Conservation (phyloP, 2,113 vertebrate genomes). For the Pycnonotus jocosus region DNA sequence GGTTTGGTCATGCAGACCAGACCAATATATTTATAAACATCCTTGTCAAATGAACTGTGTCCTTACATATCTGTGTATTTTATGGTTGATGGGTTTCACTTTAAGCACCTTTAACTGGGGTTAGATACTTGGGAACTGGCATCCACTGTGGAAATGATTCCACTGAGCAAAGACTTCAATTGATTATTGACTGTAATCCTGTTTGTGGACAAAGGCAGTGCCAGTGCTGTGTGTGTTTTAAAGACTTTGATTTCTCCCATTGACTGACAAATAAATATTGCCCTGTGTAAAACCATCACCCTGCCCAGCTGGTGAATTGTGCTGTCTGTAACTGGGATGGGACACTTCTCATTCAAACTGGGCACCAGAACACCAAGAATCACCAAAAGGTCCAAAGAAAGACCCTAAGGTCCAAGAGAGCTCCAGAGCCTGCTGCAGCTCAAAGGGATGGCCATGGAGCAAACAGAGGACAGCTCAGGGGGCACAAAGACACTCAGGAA, state of each 20-base stretch:
- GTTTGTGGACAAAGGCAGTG: background rate
- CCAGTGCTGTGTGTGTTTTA: background rate
- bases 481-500: background rate
- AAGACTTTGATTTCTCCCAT: background rate
- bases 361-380: background rate
- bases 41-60: background rate
- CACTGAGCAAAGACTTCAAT: background rate
- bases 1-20: background rate
- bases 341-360: background rate
- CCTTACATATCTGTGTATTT: background rate
- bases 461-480: background rate
- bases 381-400: background rate
- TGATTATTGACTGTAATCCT: background rate
- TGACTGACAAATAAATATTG: slow-evolving; percentile 29
- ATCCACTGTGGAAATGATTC: background rate
- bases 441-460: background rate
- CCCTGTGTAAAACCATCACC: background rate
- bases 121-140: background rate
- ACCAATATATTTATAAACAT: background rate
- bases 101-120: background rate
- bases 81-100: background rate
- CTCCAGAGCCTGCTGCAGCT: background rate
- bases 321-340: background rate
- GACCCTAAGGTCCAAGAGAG: background rate
- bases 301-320: background rate